Evolutionary conservation across 2,888 invertebrate species (phyloP).

Genomic region (Orgyia antiqua): DNA sequence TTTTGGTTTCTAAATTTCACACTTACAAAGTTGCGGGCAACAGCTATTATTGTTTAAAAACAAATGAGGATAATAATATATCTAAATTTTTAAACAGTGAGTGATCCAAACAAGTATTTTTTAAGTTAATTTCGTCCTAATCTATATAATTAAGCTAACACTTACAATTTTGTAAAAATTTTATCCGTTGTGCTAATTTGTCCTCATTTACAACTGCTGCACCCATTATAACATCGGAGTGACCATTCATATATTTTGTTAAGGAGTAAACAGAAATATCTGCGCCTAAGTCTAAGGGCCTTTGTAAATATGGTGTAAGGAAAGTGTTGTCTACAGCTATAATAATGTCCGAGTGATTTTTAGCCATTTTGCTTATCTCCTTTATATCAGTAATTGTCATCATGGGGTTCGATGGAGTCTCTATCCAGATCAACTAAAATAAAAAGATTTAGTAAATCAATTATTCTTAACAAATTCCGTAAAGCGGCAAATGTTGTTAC

Average conservation of each 20-base stretch:
- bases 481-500: too few relatives aligned
- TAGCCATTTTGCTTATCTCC: conserved; percentile 77
- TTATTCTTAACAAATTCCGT: too few relatives aligned
- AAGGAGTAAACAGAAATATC: conserved; percentile 95
- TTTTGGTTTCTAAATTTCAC: too few relatives aligned
- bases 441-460: too few relatives aligned
- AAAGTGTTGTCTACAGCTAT: conserved; percentile 50
- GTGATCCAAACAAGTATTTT: too few relatives aligned
- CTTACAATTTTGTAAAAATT: conserved; percentile 95
- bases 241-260: conserved; percentile 99
- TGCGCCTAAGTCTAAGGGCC: conserved; percentile 93
- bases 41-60: too few relatives aligned
- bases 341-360: conserved; percentile 36
- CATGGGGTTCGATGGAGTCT: conserved; percentile 97
- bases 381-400: conserved; percentile 93
- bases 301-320: conserved; percentile 92
- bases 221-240: conserved; percentile 98
- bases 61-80: too few relatives aligned
- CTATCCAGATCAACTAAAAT: conserved; percentile 91
- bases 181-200: conserved; percentile 82
- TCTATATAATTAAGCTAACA: too few relatives aligned
- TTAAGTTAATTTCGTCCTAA: too few relatives aligned
- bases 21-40: too few relatives aligned
- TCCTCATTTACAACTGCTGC: conserved; percentile 87
- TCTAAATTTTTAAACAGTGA: too few relatives aligned